Base-by-base conservation (phyloP, 2,797 vertebrate species). In the Poeciliopsis paucimaculata region DNA sequence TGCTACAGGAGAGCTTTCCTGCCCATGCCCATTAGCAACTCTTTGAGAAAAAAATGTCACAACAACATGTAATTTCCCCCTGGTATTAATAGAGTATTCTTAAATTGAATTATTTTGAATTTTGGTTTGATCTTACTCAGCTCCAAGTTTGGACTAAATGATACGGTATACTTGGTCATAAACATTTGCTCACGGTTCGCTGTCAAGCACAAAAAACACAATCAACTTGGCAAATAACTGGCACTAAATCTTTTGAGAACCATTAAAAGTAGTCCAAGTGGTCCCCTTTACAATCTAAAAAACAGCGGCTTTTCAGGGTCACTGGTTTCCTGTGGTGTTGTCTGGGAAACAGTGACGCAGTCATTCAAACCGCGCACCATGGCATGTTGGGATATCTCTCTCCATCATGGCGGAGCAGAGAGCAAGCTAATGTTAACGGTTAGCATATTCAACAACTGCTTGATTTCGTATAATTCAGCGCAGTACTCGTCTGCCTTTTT, bases 341-440 rank as follows among this genome's bases (percentile, higher is more conserved):
- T 90, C 92, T 53, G 41, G 93, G 93, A 86, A 78, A 95, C 82
- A 68, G 84, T 91, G 90, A 94, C 89, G 91, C 91, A 74, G 77
- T 81, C 90, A 86, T 92, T 93, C 84, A 92, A 93, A 81, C 86
- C 85, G 88, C 91, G 90, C 71, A 83, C 90, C 92, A 90, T 71
- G 76, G 93, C 90, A 94, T 94, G 84, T 10, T 85, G 94, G 94
- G 94, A 94, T 83, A 91, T 75, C 75, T 80, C 79, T 82, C 53
- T 53, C 84, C 88, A 89, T 94, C 93, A 95, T 95, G 94, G 94
- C 92, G 93, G 93, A 93, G 23, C 36, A 82, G 87, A 72, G 87
- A 45, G 88, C 73, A 16, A 66, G 93, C 90, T 93, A 93, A 89
- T 77, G 77, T 74, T 41, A 75, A 75, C 87, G 84, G 72, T 81